phyloP scores from a whole-genome alignment of 2,888 invertebrate genomes.

The Tyria jacobaeae region DNA sequence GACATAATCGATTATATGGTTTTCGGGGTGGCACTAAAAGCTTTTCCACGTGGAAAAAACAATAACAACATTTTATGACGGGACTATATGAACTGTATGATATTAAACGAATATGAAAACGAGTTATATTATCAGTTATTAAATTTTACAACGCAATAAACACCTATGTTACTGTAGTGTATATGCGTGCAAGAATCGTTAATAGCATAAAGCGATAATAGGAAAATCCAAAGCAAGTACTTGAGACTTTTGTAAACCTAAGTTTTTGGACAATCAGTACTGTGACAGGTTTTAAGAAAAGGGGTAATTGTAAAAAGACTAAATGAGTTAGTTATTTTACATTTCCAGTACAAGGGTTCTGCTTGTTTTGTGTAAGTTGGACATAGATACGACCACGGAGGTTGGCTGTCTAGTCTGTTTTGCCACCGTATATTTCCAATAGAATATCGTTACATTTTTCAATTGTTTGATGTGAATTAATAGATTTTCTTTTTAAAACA shows the following conservation, averaged over 20 bases:
- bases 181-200: conserved; percentile 40
- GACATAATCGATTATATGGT: neutral
- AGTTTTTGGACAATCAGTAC: neutral
- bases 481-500: no score
- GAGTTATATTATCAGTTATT: conserved; percentile 36
- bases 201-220: conserved; percentile 50
- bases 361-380: neutral
- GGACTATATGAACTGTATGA: neutral
- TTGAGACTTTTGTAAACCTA: conserved; percentile 13
- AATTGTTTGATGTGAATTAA: no score
- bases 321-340: neutral
- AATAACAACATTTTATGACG: neutral
- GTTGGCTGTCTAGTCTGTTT: no score
- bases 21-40: neutral
- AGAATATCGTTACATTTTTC: no score
- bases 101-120: conserved; percentile 10
- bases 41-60: neutral
- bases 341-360: neutral
- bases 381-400: neutral
- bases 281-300: neutral
- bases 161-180: conserved; percentile 33
- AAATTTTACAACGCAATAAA: conserved; percentile 53
- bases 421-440: no score
- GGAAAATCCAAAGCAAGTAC: conserved; percentile 42
- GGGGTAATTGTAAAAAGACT: no score